Percentiles rank a stretch among this genome's conserved stretches.
Conservation (phyloP, 2,888 invertebrate genomes). For the Oscheius onirici region DNA sequence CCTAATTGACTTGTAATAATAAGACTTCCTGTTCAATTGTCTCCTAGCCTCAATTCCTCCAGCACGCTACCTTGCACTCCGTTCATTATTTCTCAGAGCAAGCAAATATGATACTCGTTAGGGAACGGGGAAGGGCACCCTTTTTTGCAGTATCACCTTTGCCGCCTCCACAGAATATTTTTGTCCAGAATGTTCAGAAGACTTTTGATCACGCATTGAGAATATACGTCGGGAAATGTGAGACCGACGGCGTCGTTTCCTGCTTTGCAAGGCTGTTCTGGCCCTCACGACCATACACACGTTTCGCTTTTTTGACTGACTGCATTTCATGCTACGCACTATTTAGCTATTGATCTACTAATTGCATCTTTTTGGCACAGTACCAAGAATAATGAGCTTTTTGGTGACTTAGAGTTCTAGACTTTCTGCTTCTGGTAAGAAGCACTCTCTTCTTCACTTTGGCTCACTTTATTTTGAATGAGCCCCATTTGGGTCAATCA, state of each 20-base stretch:
- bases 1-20: too few relatives aligned
- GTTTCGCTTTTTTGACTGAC: neutral
- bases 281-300: too few relatives aligned
- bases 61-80: too few relatives aligned
- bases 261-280: slow-evolving; percentile 8
- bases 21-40: too few relatives aligned
- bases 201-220: neutral
- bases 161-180: neutral
- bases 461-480: slow-evolving; percentile 18
- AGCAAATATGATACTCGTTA: slow-evolving; percentile 28
- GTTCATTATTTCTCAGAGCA: slow-evolving; percentile 2
- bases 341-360: slow-evolving; percentile 33
- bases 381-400: slow-evolving; percentile 19
- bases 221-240: neutral
- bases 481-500: slow-evolving; percentile 11
- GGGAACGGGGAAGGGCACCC: neutral
- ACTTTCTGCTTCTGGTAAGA: neutral
- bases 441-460: neutral
- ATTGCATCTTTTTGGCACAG: slow-evolving; percentile 27
- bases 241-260: slow-evolving; percentile 24
- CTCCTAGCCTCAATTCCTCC: too few relatives aligned
- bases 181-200: neutral
- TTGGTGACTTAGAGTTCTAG: slow-evolving; percentile 15
- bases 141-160: neutral
- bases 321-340: slow-evolving; percentile 19